Percentiles rank a stretch among this genome's conserved stretches.
Conservation (phyloP, 2,113 vertebrate species). For the Tricholaema leucomelas region DNA sequence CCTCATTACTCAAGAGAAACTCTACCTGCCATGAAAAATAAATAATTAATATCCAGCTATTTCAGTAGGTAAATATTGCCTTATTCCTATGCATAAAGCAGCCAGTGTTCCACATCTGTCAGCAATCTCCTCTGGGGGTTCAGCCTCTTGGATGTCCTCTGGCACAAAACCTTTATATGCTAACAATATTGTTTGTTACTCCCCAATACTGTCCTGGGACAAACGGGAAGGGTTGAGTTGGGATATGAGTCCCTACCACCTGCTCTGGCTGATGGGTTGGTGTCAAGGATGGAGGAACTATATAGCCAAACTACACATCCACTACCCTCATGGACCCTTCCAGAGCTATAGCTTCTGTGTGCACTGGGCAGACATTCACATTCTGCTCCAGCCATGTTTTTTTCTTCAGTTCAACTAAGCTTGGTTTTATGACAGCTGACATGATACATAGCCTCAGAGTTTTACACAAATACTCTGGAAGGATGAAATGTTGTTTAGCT, state of each 20-base stretch:
- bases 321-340: background rate
- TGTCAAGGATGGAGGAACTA: background rate
- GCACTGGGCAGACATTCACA: background rate
- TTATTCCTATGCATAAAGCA: background rate
- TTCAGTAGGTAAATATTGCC: background rate
- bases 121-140: background rate
- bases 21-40: background rate
- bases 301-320: accelerated
- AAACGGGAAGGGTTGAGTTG: background rate
- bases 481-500: background rate
- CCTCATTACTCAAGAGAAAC: background rate
- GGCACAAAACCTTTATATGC: accelerated
- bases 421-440: background rate
- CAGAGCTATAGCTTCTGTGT: background rate
- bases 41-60: background rate
- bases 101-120: background rate
- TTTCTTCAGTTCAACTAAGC: background rate
- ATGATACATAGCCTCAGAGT: accelerated
- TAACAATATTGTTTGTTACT: background rate
- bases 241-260: background rate
- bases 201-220: background rate
- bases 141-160: background rate
- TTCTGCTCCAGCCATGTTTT: background rate
- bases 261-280: background rate
- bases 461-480: background rate